Evolutionary conservation across 2,797 vertebrate species (phyloP), one percentile per base, ranked within the genome.

Genomic region (Rhabdomys pumilio): DNA sequence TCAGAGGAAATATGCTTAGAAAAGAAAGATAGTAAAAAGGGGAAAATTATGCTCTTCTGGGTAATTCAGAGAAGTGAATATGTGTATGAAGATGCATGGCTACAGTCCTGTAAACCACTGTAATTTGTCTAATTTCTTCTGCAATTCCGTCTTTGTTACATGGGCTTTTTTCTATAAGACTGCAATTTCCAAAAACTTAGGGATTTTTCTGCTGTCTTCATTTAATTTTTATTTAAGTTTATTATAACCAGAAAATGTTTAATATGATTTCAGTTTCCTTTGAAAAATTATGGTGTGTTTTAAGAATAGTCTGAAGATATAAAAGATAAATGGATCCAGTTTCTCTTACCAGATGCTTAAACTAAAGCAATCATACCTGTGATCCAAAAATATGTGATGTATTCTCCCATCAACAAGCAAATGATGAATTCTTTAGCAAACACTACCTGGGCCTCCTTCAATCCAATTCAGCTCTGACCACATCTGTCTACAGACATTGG

Each of bases 151-250:
- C 24, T 88, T 69, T 72, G 59, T 47, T 15, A 38, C 8, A 17
- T 47, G 59, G 24, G 20, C 44, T 94, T 41, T 73, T 72, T 73
- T 72, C 11, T 14, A 85, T 8, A 76, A 65, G 11, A 59, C 38
- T 12, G 3, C 53, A 76, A 55, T 85, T 80, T 92, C 38, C 31
- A 96, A 76, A 63, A 80, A 59, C 57, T 75, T 85, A 59, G 34
- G 14, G 3, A 69, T 53, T 87, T 76, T 92, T 86, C 26, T 86
- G 73, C 47, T 94, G 41, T 38, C 81, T 87, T 81, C 34, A 4
- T 73, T 79, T 44, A 75, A 67, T 81, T 92, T 86, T 84, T 47
- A 50, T 77, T 91, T 77, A 90, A 88, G 55, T 47, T 91, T 85
- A 41, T 67, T 67, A 22, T 57, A 19, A 1, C 86, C 20, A 77